Evolutionary conservation across 1,140 invertebrate genomes (phyloP).

Genomic region (Drosophila pandora): DNA sequence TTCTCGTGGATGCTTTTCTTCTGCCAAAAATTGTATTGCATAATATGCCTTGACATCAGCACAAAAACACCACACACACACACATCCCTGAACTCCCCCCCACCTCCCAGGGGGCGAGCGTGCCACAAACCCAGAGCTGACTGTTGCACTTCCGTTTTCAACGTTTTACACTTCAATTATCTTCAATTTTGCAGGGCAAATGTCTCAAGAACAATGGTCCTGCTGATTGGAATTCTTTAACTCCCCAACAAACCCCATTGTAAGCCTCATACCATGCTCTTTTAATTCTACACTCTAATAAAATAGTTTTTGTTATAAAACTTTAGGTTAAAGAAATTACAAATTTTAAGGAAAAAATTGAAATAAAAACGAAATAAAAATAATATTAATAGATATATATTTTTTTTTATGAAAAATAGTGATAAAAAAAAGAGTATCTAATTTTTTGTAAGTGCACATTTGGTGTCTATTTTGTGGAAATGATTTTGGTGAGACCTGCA

Average conservation of each 20-base stretch:
- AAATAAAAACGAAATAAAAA: no score
- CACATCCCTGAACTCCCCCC: no score
- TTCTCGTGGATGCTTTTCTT: neutral
- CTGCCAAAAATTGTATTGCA: slow-evolving; percentile 72
- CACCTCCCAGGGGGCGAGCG: neutral
- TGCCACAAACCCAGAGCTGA: slow-evolving; percentile 47
- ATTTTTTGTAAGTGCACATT: neutral
- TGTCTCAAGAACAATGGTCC: slow-evolving; percentile 79
- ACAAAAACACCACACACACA: slow-evolving; percentile 29
- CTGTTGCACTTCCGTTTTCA: slow-evolving; percentile 74
- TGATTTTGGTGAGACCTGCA: slow-evolving; percentile 54
- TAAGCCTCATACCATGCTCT: no score
- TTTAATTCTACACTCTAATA: neutral
- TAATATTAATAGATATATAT: no score
- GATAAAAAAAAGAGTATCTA: no score
- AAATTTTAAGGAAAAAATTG: no score
- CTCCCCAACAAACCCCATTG: slow-evolving; percentile 23
- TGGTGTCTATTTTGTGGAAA: slow-evolving; percentile 5
- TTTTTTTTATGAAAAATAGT: no score
- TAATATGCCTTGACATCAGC: slow-evolving; percentile 68
- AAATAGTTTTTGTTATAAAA: no score
- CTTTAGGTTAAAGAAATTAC: no score
- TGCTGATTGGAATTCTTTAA: slow-evolving; percentile 82
- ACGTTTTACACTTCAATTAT: slow-evolving; percentile 82
- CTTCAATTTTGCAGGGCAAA: slow-evolving; percentile 77